These are phyloP conservation scores for Beroe forskalii DNA, from an alignment of 37 sponge, comb jelly and placozoan genomes.

Conservation along the genomic window DNA sequence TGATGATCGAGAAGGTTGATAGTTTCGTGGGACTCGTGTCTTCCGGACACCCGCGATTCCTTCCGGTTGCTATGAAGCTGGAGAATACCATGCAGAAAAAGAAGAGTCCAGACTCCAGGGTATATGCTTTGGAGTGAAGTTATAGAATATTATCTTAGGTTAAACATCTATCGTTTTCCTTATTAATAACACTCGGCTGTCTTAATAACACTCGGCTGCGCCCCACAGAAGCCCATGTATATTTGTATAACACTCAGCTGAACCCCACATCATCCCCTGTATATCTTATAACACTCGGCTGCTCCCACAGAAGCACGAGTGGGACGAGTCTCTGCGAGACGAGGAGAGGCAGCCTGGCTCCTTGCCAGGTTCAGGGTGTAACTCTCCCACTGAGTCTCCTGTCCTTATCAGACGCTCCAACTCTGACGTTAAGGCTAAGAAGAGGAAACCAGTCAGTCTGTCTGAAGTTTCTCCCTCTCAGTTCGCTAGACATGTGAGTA, in stretches of 20 bases:
- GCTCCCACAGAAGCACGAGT: constrained; percentile 5
- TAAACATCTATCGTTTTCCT: too few species aligned
- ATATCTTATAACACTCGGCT: too few species aligned
- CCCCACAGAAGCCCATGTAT: too few species aligned
- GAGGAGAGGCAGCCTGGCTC: constrained; percentile 35
- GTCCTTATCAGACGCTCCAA: neutral
- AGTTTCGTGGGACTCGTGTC: constrained; percentile 15
- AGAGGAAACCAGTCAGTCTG: constrained; percentile 52
- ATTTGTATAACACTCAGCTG: too few species aligned
- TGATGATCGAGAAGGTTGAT: constrained; percentile 48
- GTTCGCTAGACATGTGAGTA: constrained; percentile 64
- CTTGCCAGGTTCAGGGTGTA: constrained; percentile 37
- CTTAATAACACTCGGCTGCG: too few species aligned
- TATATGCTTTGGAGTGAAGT: neutral
- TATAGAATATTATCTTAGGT: too few species aligned
- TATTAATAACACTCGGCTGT: too few species aligned
- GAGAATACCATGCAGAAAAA: constrained; percentile 53
- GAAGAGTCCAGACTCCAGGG: neutral
- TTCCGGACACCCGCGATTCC: constrained; percentile 47
- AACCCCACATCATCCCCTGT: too few species aligned
- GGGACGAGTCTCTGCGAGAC: constrained; percentile 60
- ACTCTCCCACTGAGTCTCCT: constrained; percentile 48
- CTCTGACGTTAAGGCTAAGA: constrained; percentile 15
- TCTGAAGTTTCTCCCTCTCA: constrained; percentile 5
- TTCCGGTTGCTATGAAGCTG: constrained; percentile 49